Conservation (phyloP, 2,797 vertebrate genomes). For the Clarias platycephalus region DNA sequence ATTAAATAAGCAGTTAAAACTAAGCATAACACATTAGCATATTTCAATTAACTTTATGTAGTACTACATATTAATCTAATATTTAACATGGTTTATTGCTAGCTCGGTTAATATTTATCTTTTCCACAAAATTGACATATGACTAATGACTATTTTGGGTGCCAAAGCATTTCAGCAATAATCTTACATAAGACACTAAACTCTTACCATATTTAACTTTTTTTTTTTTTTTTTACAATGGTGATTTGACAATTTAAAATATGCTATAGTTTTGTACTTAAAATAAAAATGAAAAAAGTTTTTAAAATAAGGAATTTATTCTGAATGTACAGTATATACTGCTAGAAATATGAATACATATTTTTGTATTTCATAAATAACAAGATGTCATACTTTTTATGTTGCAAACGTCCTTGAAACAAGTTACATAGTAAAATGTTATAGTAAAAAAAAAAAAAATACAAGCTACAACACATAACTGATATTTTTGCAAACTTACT, state of each 20-base stretch:
- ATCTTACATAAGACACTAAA: neutral
- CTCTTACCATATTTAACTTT: neutral
- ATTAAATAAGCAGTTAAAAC: neutral
- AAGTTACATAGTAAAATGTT: too few species aligned
- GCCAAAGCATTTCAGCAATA: neutral
- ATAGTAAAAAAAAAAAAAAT: neutral
- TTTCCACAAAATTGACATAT: neutral
- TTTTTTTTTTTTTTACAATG: neutral
- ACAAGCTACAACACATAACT: neutral
- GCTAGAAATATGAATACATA: too few species aligned
- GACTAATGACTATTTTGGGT: neutral
- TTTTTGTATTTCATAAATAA: neutral
- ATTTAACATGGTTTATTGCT: neutral
- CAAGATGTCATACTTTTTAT: neutral
- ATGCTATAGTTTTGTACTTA: too few species aligned
- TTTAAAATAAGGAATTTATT: too few species aligned
- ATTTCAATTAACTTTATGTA: neutral
- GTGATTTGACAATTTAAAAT: neutral
- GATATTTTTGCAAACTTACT: neutral
- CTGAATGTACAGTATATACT: too few species aligned
- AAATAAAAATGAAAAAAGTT: too few species aligned
- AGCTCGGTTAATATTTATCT: neutral
- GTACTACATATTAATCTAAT: neutral
- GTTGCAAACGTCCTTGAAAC: too few species aligned
- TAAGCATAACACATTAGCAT: neutral